Base-by-base conservation (phyloP, 2,113 vertebrate genomes). In the Anseranas semipalmata region DNA sequence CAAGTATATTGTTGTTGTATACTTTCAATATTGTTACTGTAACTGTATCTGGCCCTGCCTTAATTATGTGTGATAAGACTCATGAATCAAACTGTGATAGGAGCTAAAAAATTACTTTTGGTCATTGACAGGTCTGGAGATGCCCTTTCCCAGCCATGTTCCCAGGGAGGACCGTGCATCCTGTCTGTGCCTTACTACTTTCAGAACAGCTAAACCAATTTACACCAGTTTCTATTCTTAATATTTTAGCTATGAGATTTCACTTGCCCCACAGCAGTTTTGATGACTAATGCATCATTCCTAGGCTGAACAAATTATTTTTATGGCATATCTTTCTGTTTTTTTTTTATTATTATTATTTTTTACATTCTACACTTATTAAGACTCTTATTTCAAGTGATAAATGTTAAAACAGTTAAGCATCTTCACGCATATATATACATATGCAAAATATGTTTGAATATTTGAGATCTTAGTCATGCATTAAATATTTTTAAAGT, bases 201-300 rank as follows among this genome's bases (percentile, higher is more conserved):
- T 52, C 21, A 93, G 77, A 80, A 73, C 8, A 93, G 66, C 25
- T 62, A 87, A 82, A 8, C 4, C n/a, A 75, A 82, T 66, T 89
- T 85, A 63, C 17, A 58, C 55, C 16, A 63, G 32, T 67, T 91
- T 92, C 22, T 93, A 7, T 43, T 81, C 43, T 91, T 85, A 65
- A 60, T 85, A 76, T 67, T 91, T 85, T 70, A 93, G 16, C 32
- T 73, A 12, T 58, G 71, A 91, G 71, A 90, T 91, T 93, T 91
- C 37, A 46, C 9, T 91, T 76, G 46, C 37, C 63, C 32, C 15
- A 16, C 17, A 71, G 86, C 28, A 43, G 28, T 90, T 89, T 89
- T 85, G 39, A 76, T 91, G 55, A 71, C 28, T 91, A 88, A 73
- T 46, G 28, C 20, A 79, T 59, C 28, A 85, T 41, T 59, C 20